Evolutionary conservation across 2,888 invertebrate species (phyloP).

Genomic region (Lottia scabra): DNA sequence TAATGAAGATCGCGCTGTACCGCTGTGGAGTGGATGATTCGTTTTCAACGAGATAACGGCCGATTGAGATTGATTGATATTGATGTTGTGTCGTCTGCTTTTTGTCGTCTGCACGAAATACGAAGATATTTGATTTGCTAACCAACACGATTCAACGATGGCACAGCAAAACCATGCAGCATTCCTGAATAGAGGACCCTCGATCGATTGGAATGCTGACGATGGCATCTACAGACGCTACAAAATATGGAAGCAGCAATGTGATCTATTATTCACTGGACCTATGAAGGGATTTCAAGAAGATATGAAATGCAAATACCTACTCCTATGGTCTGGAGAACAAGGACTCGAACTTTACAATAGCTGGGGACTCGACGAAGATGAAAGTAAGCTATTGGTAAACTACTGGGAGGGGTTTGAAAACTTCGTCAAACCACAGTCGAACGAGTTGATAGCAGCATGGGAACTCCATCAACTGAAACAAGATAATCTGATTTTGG

Average conservation of each 20-base stretch:
- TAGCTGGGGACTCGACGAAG: background rate
- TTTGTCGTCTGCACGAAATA: no score
- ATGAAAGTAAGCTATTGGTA: background rate
- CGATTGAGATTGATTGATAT: no score
- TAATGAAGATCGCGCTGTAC: no score
- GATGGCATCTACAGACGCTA: background rate
- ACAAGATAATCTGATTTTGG: background rate
- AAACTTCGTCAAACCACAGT: conserved; percentile 7
- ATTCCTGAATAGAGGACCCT: background rate
- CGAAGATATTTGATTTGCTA: no score
- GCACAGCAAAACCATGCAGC: background rate
- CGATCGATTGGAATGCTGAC: background rate
- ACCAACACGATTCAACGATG: no score
- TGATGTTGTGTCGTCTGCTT: no score
- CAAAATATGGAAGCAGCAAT: background rate
- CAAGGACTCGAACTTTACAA: background rate
- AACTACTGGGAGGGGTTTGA: conserved; percentile 2
- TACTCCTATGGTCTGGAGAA: background rate
- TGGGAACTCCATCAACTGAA: background rate
- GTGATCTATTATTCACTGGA: background rate
- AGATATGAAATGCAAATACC: conserved; percentile 1
- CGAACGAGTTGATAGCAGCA: background rate
- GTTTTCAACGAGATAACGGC: no score
- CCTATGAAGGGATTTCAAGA: background rate
- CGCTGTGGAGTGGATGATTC: no score